phyloP scores from a whole-genome alignment of 2,888 invertebrate genomes.

The Xanthia togata region DNA sequence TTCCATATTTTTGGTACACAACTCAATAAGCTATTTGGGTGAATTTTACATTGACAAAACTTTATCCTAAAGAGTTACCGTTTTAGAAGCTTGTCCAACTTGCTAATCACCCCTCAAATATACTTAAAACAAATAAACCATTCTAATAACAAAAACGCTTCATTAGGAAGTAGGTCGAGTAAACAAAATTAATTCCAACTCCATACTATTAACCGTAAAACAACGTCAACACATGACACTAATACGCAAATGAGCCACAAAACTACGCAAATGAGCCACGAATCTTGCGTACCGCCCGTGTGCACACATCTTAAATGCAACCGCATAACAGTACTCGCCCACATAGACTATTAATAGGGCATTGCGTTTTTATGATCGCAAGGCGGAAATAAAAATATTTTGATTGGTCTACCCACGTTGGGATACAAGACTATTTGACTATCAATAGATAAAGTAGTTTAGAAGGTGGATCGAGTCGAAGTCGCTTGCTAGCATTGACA shows the following conservation, averaged over 20 bases:
- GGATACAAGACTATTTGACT: slow-evolving; percentile 10
- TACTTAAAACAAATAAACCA: slow-evolving; percentile 4
- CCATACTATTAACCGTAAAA: slow-evolving; percentile 17
- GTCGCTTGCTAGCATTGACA: neutral
- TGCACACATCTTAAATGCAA: slow-evolving; percentile 32
- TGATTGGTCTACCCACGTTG: slow-evolving; percentile 64
- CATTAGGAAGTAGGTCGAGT: neutral
- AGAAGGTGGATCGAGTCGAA: neutral
- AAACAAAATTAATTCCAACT: slow-evolving; percentile 24
- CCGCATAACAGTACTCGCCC: slow-evolving; percentile 67
- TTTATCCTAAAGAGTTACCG: neutral
- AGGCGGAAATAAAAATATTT: slow-evolving; percentile 66
- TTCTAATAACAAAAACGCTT: neutral
- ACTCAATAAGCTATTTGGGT: neutral
- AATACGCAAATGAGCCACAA: slow-evolving; percentile 35
- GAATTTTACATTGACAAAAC: neutral
- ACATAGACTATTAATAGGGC: slow-evolving; percentile 61
- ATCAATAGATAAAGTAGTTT: slow-evolving; percentile 24
- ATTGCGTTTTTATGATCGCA: slow-evolving; percentile 66
- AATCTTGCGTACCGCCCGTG: slow-evolving; percentile 28
- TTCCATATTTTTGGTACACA: neutral
- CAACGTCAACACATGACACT: slow-evolving; percentile 45
- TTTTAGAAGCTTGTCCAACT: neutral
- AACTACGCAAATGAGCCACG: slow-evolving; percentile 32
- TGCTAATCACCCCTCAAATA: slow-evolving; percentile 11